Base-by-base conservation (phyloP, 2,797 vertebrate genomes). In the Enteromius viviparus region DNA sequence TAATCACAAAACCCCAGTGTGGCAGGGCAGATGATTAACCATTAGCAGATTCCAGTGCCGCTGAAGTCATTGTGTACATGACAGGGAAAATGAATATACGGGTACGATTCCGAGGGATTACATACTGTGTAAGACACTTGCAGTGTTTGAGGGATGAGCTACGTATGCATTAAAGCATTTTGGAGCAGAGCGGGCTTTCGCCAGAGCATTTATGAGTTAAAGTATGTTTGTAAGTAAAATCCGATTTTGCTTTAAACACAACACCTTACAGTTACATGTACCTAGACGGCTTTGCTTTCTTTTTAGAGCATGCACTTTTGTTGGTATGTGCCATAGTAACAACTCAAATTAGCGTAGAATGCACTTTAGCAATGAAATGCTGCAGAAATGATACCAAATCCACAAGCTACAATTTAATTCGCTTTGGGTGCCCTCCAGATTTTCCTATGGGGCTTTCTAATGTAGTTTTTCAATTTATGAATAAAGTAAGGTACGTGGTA, bases 1-100 rank as follows among this genome's bases (percentile, higher is more conserved):
- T 90, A 92, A 91, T 92, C 93, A 92, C 92, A 93, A 87, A 84
- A 86, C 88, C 88, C 89, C 91, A 90, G 91, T 92, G 92, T 93
- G 88, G 91, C 89, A 85, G 76, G 65, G 80, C 58, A 84, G 80
- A 86, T 87, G 91, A 94, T 94, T 94, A 93, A 92, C 91, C 87
- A 84, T 90, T 87, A 79, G 89, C 53, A 78, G 82, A 83, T 83
- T 83, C 82, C 82, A 83, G 55, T 71, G 66, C 82, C 75, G 51
- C 75, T 47, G 75, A 62, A 71, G 75, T 77, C 75, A 78, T 83
- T 83, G 82, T 78, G 66, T 62, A 74, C 47, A 72, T 76, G 64
- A 81, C 40, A 80, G 64, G 74, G 80, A 74, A 84, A 82, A 81
- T 85, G 47, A 81, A 85, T 85, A 81, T 81, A 42, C 21, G 75